Base-by-base conservation (phyloP, 2,888 invertebrate species). In the Sisyra nigra region DNA sequence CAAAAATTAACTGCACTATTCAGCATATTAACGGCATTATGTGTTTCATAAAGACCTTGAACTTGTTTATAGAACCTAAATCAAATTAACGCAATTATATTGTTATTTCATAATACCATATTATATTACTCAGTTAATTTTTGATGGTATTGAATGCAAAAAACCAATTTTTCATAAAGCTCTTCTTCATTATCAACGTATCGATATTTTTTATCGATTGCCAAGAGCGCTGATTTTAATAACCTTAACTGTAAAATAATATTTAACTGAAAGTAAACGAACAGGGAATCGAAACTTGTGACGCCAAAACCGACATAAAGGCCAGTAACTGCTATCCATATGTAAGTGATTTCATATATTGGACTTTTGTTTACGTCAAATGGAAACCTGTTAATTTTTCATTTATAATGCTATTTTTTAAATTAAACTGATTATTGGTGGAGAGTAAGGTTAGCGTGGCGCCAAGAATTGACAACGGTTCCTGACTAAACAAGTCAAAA, bases 101-200 rank as follows among this genome's bases (percentile, higher is more conserved):
- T 3, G 6, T 36, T 3, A 10, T 13, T 5, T 13, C 14, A 13
- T 6, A 36, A 13, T n/a, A n/a, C n/a, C 33, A n/a, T 6, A n/a
- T 33, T 33, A 5, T 6, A n/a, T 3, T 36, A 37, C 37, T 19
- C 4, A 18, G n/a, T 37, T 9, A 37, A 17, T 37, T 34, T 42
- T 36, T 14, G 9, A 42, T 33, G 34, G 18, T 34, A 29, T 17
- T 33, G 15, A 35, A 42, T 42, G 17, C 35, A 33, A 35, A 42
- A 34, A 19, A 24, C 17, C 24, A 24, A 31, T 32, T 36, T 10
- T 29, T 41, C 30, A n/a, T 38, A 30, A 34, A 42, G 14, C 9
- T 37, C 11, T 3, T 37, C 19, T 10, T 37, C 37, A 10, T 9
- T 13, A 18, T 19, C 37, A 2, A 3, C 11, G 10, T 13, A 8